Percentiles rank a stretch among this genome's conserved stretches.
phyloP scores from a whole-genome alignment of 1,140 invertebrate genomes.

The Leptinotarsa texana region DNA sequence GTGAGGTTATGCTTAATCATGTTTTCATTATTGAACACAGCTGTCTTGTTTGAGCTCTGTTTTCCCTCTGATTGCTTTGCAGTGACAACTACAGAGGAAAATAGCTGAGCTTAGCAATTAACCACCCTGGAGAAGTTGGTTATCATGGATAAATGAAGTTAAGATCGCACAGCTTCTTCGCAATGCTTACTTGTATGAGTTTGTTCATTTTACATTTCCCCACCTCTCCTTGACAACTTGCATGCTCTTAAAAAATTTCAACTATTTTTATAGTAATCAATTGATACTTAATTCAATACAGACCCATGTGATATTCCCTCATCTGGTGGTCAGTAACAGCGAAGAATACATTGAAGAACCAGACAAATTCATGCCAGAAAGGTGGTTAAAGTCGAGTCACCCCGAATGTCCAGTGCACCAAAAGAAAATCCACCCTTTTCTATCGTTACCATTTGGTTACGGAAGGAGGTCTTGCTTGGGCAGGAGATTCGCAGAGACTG shows the following conservation, averaged over 20 bases:
- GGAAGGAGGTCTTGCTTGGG: constrained; percentile 82
- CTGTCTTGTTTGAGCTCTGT: too few relatives aligned
- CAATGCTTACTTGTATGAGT: background rate
- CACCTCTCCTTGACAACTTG: background rate
- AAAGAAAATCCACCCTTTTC: constrained; percentile 69
- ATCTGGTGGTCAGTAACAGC: constrained; percentile 77
- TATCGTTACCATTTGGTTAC: constrained; percentile 81
- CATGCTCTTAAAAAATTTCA: too few relatives aligned
- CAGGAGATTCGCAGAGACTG: constrained; percentile 78
- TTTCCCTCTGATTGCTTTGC: too few relatives aligned
- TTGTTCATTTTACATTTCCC: background rate
- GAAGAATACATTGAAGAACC: constrained; percentile 72
- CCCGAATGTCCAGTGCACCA: constrained; percentile 38
- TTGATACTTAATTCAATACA: constrained; percentile 50
- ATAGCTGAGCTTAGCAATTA: too few relatives aligned
- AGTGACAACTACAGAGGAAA: too few relatives aligned
- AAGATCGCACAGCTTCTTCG: background rate
- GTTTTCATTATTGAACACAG: too few relatives aligned
- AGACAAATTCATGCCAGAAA: constrained; percentile 71
- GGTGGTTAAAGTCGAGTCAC: constrained; percentile 67
- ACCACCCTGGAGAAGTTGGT: too few relatives aligned
- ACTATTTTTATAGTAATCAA: background rate
- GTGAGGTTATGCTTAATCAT: too few relatives aligned
- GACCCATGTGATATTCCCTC: constrained; percentile 81
- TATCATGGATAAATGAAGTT: too few relatives aligned